phyloP scores from a whole-genome alignment of 1,140 invertebrate species.

The Pygmarrhopalites habei region DNA sequence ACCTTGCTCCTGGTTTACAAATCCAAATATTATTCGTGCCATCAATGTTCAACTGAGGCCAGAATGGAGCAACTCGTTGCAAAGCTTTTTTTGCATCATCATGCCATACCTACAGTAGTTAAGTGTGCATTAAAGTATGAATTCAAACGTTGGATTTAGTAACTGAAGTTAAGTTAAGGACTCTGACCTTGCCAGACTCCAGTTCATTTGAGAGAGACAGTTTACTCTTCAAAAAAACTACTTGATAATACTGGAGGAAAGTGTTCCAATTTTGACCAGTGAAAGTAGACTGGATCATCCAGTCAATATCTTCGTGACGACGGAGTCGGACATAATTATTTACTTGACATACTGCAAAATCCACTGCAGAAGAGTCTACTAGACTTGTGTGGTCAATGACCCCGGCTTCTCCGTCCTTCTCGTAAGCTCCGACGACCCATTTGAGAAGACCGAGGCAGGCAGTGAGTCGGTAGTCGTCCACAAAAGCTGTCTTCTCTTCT shows the following conservation, averaged over 20 bases:
- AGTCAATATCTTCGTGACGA: conserved; percentile 77
- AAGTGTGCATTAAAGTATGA: too few species aligned
- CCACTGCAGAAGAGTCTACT: conserved; percentile 39
- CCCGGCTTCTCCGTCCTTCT: conserved; percentile 42
- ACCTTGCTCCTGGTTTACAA: conserved; percentile 88
- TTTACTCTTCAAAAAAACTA: conserved; percentile 59
- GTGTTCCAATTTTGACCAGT: conserved; percentile 53
- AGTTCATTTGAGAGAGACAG: conserved; percentile 41
- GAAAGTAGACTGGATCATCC: conserved; percentile 23
- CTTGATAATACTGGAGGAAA: conserved; percentile 42
- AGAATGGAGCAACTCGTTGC: conserved; percentile 56
- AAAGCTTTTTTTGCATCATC: conserved; percentile 49
- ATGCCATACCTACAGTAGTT: conserved; percentile 24
- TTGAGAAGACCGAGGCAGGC: conserved; percentile 75
- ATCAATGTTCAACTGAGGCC: conserved; percentile 68
- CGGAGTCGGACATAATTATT: conserved; percentile 65
- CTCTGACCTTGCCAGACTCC: conserved; percentile 22
- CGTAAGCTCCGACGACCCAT: conserved; percentile 57
- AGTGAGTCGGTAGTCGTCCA: conserved; percentile 81
- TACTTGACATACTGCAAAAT: conserved; percentile 42
- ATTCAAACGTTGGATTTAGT: too few species aligned
- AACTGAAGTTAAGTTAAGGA: not conserved
- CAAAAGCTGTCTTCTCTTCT: conserved; percentile 78
- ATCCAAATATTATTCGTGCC: conserved; percentile 87
- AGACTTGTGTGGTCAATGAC: conserved; percentile 34